Conservation (phyloP, 2,113 vertebrate species). For the Caranx ignobilis region DNA sequence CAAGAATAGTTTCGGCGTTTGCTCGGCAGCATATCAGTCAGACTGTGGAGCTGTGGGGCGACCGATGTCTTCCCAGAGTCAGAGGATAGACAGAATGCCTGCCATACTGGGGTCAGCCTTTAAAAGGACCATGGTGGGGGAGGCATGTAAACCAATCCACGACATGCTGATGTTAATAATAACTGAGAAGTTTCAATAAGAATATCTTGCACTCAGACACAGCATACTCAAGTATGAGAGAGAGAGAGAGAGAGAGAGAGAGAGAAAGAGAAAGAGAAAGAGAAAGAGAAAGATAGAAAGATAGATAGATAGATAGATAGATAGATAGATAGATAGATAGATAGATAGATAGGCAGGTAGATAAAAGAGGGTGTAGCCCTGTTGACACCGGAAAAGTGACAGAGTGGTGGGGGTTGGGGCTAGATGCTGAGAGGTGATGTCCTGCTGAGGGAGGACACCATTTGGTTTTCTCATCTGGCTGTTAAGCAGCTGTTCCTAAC, state of each 20-base stretch:
- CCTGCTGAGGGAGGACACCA: constrained; percentile 42
- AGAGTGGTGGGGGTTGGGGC: neutral
- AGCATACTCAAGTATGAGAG: neutral
- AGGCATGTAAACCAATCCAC: constrained; percentile 4
- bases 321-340: too few species aligned
- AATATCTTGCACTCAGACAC: neutral
- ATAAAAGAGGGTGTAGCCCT: too few species aligned
- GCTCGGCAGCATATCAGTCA: constrained; percentile 11
- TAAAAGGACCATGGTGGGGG: constrained; percentile 18
- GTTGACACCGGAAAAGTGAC: too few species aligned
- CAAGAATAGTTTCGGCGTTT: constrained; percentile 35
- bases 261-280: neutral
- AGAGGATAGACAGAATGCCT: constrained; percentile 50
- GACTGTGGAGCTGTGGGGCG: constrained; percentile 31
- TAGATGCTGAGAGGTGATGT: constrained; percentile 9
- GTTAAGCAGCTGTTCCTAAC: constrained; percentile 60
- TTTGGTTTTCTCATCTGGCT: constrained; percentile 80
- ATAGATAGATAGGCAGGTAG: too few species aligned
- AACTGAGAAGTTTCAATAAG: constrained; percentile 17
- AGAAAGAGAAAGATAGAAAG: too few species aligned
- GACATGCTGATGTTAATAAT: constrained; percentile 27
- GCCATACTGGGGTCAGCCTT: constrained; percentile 35
- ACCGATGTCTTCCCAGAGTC: constrained; percentile 37
- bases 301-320: too few species aligned
- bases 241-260: too few species aligned